Evolutionary conservation across 1,140 invertebrate genomes (phyloP).

Genomic region (Heliconius himera): DNA sequence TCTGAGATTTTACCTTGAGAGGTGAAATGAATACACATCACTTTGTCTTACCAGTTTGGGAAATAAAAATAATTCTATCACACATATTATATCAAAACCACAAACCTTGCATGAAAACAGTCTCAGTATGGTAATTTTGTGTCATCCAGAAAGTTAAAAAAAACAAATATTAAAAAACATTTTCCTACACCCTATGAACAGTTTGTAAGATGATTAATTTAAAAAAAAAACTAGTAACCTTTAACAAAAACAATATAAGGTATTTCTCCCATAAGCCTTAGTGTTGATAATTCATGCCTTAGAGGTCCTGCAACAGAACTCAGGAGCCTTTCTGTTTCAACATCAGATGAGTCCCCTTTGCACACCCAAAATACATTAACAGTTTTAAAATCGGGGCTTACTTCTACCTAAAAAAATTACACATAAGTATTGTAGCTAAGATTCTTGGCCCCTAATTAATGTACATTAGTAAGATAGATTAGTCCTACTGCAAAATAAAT

Average conservation of each 20-base stretch:
- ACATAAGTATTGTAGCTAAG: neutral
- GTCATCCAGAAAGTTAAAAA: too few relatives aligned
- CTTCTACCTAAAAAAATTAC: constrained; percentile 79
- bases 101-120: too few relatives aligned
- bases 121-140: too few relatives aligned
- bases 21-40: too few relatives aligned
- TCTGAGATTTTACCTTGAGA: too few relatives aligned
- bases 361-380: constrained; percentile 88
- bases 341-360: constrained; percentile 71
- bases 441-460: neutral
- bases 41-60: too few relatives aligned
- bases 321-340: constrained; percentile 81
- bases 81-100: too few relatives aligned
- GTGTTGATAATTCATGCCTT: constrained; percentile 86
- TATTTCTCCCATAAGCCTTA: constrained; percentile 86
- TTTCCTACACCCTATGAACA: too few relatives aligned
- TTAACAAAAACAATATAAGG: constrained; percentile 87
- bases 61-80: too few relatives aligned
- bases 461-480: too few relatives aligned
- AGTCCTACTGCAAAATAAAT: too few relatives aligned
- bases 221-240: constrained; percentile 63
- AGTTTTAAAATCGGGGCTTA: constrained; percentile 84
- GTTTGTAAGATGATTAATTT: neutral
- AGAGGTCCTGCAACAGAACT: constrained; percentile 81
- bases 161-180: too few relatives aligned